A percentile compares a stretch with the other conserved stretches of the same genome.
These are phyloP conservation scores for Tachyglossus aculeatus DNA, from an alignment of 2,797 vertebrate genomes.

Conservation along the genomic window DNA sequence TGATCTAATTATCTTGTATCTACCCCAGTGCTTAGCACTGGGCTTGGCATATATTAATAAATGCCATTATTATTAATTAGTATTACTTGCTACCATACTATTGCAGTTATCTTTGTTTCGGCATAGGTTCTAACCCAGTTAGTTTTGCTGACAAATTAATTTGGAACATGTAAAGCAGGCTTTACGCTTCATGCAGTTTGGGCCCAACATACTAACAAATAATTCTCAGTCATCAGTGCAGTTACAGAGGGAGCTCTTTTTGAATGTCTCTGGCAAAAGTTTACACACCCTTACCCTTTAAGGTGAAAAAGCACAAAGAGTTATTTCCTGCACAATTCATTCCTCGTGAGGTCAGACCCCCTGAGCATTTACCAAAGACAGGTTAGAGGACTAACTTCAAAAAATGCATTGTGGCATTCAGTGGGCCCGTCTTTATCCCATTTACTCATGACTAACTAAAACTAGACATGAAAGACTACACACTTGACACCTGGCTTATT, in stretches of 20 bases:
- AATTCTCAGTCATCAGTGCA: not conserved
- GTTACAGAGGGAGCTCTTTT: not conserved
- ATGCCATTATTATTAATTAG: too few relatives aligned
- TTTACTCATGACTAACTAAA: slow-evolving; percentile 64
- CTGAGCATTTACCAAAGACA: slow-evolving; percentile 40
- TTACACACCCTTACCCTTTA: not conserved
- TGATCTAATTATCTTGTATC: too few relatives aligned
- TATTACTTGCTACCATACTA: not conserved
- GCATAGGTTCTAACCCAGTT: slow-evolving; percentile 1
- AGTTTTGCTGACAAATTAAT: not conserved
- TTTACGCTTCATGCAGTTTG: not conserved
- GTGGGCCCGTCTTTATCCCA: slow-evolving; percentile 36
- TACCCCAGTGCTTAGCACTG: too few relatives aligned
- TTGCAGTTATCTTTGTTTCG: not conserved
- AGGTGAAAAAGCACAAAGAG: not conserved
- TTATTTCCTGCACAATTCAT: not conserved
- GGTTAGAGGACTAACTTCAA: slow-evolving; percentile 48
- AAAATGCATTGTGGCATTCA: slow-evolving; percentile 35
- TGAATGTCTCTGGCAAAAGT: not conserved
- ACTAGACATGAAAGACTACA: slow-evolving; percentile 58
- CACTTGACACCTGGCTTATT: slow-evolving; percentile 58
- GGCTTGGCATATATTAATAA: too few relatives aligned
- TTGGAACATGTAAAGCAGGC: not conserved
- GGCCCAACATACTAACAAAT: not conserved
- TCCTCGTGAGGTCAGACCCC: slow-evolving; percentile 10